These are phyloP conservation scores for Anguilla megastoma DNA, from an alignment of 2,797 vertebrate species.

Conservation along the genomic window DNA sequence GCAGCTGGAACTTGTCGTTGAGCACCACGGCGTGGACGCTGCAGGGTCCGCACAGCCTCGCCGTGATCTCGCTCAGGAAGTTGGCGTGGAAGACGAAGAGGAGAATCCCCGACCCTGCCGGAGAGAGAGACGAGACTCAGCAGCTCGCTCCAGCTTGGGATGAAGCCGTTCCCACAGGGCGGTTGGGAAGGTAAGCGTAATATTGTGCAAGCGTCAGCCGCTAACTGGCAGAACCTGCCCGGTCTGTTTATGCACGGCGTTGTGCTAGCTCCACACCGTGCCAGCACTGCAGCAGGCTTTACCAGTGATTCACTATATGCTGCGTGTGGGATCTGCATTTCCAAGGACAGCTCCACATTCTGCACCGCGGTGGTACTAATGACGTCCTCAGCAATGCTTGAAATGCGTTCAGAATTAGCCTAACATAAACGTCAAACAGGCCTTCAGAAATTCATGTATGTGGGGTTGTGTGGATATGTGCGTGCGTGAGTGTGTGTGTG, in stretches of 20 bases:
- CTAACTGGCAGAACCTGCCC: background rate
- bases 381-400: no score
- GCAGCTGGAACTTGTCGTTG: slow-evolving; percentile 97
- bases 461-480: no score
- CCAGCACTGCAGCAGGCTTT: background rate
- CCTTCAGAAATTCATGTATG: no score
- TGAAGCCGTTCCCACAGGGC: background rate
- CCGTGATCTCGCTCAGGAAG: slow-evolving; percentile 84
- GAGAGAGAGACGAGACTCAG: background rate
- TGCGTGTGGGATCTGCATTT: no score
- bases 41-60: slow-evolving; percentile 91
- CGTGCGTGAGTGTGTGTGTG: background rate
- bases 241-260: background rate
- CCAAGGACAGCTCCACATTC: no score
- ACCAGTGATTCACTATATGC: background rate
- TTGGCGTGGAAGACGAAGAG: slow-evolving; percentile 95
- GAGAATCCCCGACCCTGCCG: slow-evolving; percentile 86
- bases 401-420: no score
- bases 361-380: no score
- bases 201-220: background rate
- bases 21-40: slow-evolving; percentile 95
- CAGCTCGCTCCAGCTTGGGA: background rate
- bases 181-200: background rate
- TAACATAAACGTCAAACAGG: no score
- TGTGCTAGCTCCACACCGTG: background rate